Conservation (phyloP, 1,140 invertebrate species). For the Episyrphus balteatus region DNA sequence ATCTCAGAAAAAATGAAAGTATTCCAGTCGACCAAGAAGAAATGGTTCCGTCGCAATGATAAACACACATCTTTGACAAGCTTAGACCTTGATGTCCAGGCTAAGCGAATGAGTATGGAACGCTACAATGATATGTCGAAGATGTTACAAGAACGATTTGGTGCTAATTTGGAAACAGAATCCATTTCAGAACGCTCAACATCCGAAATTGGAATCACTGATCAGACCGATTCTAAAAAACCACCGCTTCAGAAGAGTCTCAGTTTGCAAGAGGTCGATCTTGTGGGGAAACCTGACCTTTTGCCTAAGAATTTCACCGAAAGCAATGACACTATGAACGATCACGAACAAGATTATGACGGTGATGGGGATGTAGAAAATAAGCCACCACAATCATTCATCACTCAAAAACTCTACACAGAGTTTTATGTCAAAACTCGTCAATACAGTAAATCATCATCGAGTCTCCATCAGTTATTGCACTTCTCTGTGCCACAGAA, state of each 20-base stretch:
- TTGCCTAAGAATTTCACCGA: slow-evolving; percentile 13
- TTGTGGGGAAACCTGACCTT: slow-evolving; percentile 25
- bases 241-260: slow-evolving; percentile 21
- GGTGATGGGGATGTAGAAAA: slow-evolving; percentile 21
- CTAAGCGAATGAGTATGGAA: slow-evolving; percentile 41
- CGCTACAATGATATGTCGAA: slow-evolving; percentile 50
- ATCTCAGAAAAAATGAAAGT: slow-evolving; percentile 46
- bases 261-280: slow-evolving; percentile 31
- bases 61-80: slow-evolving; percentile 37
- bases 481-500: slow-evolving; percentile 32
- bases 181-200: slow-evolving; percentile 9
- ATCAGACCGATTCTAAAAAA: background rate
- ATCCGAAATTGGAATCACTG: background rate
- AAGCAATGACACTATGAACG: slow-evolving; percentile 19
- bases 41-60: slow-evolving; percentile 47
- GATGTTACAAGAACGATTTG: slow-evolving; percentile 45
- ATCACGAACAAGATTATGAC: slow-evolving; percentile 29
- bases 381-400: slow-evolving; percentile 42
- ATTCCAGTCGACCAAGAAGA: slow-evolving; percentile 44
- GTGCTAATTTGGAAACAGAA: slow-evolving; percentile 21
- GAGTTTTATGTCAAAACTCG: slow-evolving; percentile 51
- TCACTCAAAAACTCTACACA: slow-evolving; percentile 48
- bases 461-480: slow-evolving; percentile 41
- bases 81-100: slow-evolving; percentile 28
- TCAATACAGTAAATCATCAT: slow-evolving; percentile 47